Conservation (phyloP, 1,140 invertebrate genomes). For the Drosophila hydei region DNA sequence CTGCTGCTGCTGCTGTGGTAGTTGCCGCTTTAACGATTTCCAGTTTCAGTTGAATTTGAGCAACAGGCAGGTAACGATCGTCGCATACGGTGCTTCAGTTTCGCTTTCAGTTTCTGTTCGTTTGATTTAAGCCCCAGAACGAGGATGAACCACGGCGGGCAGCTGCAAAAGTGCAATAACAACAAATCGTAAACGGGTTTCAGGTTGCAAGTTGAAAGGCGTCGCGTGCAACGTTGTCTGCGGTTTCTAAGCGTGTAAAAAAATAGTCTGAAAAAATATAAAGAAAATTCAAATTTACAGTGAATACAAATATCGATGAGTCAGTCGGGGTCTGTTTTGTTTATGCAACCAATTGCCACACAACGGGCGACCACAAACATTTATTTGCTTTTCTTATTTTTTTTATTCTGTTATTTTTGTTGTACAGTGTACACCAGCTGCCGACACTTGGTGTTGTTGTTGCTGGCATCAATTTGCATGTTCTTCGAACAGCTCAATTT, state of each 20-base stretch:
- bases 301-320: constrained; percentile 44
- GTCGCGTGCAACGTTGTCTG: constrained; percentile 12
- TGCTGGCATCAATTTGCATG: constrained; percentile 52
- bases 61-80: constrained; percentile 69
- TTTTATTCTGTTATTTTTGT: not conserved
- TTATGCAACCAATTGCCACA: constrained; percentile 74
- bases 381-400: constrained; percentile 54
- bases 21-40: constrained; percentile 43
- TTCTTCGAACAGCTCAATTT: constrained; percentile 69
- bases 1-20: constrained; percentile 5
- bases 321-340: constrained; percentile 57
- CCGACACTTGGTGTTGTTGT: not conserved
- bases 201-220: constrained; percentile 53
- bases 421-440: constrained; percentile 2
- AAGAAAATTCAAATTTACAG: not conserved
- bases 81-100: constrained; percentile 47
- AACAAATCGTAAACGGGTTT: constrained; percentile 65
- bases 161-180: constrained; percentile 75
- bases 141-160: constrained; percentile 60
- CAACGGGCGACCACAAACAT: constrained; percentile 58
- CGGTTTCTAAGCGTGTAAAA: constrained; percentile 17
- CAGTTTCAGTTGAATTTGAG: constrained; percentile 77
- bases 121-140: constrained; percentile 53
- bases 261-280: not conserved
- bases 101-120: constrained; percentile 56